Conservation (phyloP, 2,888 invertebrate species). For the Leistus spinibarbis region DNA sequence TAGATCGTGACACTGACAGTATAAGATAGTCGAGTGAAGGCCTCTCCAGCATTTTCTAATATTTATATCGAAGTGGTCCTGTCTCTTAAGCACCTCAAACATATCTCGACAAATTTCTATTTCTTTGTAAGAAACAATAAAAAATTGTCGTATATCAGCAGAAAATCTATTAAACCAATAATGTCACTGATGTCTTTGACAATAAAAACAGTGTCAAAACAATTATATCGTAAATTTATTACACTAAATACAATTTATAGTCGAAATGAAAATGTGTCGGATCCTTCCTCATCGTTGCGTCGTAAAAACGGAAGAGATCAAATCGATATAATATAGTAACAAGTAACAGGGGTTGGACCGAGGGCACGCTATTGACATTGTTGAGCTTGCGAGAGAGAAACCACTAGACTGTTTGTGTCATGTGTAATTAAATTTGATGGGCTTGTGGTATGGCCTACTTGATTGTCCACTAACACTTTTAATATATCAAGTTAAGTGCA, state of each 20-base stretch:
- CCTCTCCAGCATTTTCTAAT: too few species aligned
- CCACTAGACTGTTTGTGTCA: neutral
- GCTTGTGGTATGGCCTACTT: neutral
- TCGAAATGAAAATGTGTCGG: neutral
- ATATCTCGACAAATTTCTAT: too few species aligned
- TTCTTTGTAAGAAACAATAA: too few species aligned
- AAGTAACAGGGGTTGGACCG: neutral
- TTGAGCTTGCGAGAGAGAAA: neutral
- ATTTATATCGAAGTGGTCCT: too few species aligned
- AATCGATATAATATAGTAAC: neutral
- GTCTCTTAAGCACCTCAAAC: too few species aligned
- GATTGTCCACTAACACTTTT: constrained; percentile 27
- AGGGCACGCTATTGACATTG: neutral
- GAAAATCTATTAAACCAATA: too few species aligned
- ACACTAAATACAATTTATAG: neutral
- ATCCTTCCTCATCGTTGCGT: too few species aligned
- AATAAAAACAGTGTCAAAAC: too few species aligned
- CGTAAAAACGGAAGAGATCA: neutral
- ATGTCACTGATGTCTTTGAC: too few species aligned
- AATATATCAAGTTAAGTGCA: neutral
- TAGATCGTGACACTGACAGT: too few species aligned
- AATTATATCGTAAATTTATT: neutral
- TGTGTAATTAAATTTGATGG: constrained; percentile 17
- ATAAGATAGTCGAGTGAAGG: too few species aligned
- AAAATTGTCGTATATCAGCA: too few species aligned